A percentile compares a stretch with the other conserved stretches of the same genome.
Evolutionary conservation across 2,113 vertebrate species (phyloP).

Genomic region (Amblyopsis rosae): DNA sequence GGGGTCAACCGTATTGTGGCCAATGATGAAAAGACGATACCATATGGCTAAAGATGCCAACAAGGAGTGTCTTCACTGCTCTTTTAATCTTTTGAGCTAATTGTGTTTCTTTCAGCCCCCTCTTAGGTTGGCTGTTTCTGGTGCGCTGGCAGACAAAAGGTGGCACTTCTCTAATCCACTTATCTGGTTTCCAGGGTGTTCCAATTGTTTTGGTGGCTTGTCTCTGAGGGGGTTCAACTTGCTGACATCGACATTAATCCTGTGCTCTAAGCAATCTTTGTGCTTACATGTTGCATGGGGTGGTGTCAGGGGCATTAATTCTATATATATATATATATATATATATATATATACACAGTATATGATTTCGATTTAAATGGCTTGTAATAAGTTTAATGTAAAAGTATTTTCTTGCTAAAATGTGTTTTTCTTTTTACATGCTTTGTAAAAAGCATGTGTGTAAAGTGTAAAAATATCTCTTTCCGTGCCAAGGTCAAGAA

Average conservation of each 20-base stretch:
- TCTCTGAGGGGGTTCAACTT: constrained; percentile 27
- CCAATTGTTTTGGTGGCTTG: constrained; percentile 39
- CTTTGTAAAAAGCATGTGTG: too few relatives aligned
- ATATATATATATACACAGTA: too few relatives aligned
- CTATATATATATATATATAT: too few relatives aligned
- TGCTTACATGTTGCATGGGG: constrained; percentile 17
- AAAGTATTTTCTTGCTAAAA: too few relatives aligned
- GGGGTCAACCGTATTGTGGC: constrained; percentile 64
- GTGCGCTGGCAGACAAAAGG: constrained; percentile 58
- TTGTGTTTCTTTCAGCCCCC: constrained; percentile 39
- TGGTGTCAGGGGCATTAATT: not conserved
- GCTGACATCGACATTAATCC: constrained; percentile 48
- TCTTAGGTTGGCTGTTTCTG: constrained; percentile 27
- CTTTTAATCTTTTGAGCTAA: constrained; percentile 77
- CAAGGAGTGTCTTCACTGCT: constrained; percentile 71
- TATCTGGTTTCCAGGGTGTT: constrained; percentile 65
- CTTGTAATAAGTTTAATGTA: too few relatives aligned
- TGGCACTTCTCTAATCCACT: constrained; percentile 68
- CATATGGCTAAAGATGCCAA: constrained; percentile 72
- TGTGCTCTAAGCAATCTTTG: constrained; percentile 29
- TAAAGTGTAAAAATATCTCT: not conserved
- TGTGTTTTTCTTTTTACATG: too few relatives aligned
- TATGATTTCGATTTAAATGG: too few relatives aligned
- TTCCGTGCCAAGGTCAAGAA: constrained; percentile 1
- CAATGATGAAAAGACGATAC: constrained; percentile 69